A percentile compares a stretch with the other conserved stretches of the same genome.
Evolutionary conservation across 1,140 invertebrate species (phyloP).

Genomic region (Melitaea cinxia): DNA sequence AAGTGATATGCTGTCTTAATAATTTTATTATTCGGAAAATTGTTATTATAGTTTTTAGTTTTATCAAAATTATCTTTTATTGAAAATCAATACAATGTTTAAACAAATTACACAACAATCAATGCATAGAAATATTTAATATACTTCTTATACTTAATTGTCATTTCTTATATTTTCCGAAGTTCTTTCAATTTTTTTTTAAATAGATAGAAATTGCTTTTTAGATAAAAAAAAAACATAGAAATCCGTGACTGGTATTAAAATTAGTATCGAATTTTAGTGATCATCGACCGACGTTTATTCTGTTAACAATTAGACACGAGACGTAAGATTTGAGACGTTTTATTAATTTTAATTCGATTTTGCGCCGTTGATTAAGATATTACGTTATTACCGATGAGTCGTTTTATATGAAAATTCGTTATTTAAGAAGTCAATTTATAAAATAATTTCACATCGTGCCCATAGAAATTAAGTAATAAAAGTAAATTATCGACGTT

Average conservation of each 20-base stretch:
- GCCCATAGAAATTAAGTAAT: neutral
- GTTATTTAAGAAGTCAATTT: slow-evolving; percentile 7
- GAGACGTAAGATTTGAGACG: slow-evolving; percentile 38
- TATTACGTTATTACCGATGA: slow-evolving; percentile 25
- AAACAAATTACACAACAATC: too few relatives aligned
- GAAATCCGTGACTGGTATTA: slow-evolving; percentile 18
- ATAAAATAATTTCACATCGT: slow-evolving; percentile 6
- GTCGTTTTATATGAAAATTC: slow-evolving; percentile 14
- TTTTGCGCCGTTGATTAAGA: slow-evolving; percentile 28
- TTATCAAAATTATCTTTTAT: too few relatives aligned
- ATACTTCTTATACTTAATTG: too few relatives aligned
- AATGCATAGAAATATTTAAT: too few relatives aligned
- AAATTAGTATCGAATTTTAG: slow-evolving; percentile 47
- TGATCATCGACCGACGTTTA: slow-evolving; percentile 48
- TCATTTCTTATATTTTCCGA: neutral
- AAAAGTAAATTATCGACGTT: neutral
- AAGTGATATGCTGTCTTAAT: too few relatives aligned
- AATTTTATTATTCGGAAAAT: too few relatives aligned
- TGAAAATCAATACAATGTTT: too few relatives aligned
- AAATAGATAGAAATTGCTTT: slow-evolving; percentile 2
- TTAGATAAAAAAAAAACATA: slow-evolving; percentile 16
- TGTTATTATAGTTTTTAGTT: too few relatives aligned
- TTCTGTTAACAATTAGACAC: slow-evolving; percentile 50
- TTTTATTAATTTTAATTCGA: slow-evolving; percentile 33
- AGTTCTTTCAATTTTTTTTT: neutral